These are phyloP conservation scores for Polylopha cassiicola DNA, from an alignment of 2,888 invertebrate genomes.

Conservation along the genomic window DNA sequence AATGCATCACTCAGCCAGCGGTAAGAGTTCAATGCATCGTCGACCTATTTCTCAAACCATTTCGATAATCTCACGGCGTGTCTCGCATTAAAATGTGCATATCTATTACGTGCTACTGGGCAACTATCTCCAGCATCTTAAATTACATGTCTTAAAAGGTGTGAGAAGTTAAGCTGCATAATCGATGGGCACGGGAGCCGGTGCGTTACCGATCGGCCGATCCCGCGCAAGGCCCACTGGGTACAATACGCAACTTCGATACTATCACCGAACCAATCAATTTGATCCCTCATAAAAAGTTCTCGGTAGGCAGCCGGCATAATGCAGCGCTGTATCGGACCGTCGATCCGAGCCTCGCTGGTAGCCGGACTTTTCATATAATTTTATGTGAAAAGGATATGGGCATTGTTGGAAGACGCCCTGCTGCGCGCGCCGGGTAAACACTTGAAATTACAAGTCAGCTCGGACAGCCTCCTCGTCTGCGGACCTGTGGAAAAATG, in stretches of 20 bases:
- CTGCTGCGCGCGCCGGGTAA: slow-evolving; percentile 68
- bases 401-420: slow-evolving; percentile 70
- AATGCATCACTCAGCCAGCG: slow-evolving; percentile 10
- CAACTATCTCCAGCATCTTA: slow-evolving; percentile 42
- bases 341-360: slow-evolving; percentile 64
- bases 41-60: slow-evolving; percentile 12
- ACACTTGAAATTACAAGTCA: slow-evolving; percentile 75
- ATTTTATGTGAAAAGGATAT: slow-evolving; percentile 77
- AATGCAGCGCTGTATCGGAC: slow-evolving; percentile 62
- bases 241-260: slow-evolving; percentile 64
- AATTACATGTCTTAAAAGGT: slow-evolving; percentile 59
- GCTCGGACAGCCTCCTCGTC: slow-evolving; percentile 41
- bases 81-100: slow-evolving; percentile 50
- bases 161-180: slow-evolving; percentile 56
- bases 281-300: slow-evolving; percentile 76
- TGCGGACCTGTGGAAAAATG: slow-evolving; percentile 46
- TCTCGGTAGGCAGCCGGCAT: slow-evolving; percentile 65
- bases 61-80: slow-evolving; percentile 18
- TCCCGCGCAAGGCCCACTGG: slow-evolving; percentile 31
- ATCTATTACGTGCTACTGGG: slow-evolving; percentile 39
- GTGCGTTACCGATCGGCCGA: slow-evolving; percentile 31
- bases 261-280: slow-evolving; percentile 75
- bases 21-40: slow-evolving; percentile 20
- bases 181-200: slow-evolving; percentile 46
- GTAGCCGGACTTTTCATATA: slow-evolving; percentile 73